Base-by-base conservation (phyloP, 1,140 invertebrate species). In the Ostrea edulis region DNA sequence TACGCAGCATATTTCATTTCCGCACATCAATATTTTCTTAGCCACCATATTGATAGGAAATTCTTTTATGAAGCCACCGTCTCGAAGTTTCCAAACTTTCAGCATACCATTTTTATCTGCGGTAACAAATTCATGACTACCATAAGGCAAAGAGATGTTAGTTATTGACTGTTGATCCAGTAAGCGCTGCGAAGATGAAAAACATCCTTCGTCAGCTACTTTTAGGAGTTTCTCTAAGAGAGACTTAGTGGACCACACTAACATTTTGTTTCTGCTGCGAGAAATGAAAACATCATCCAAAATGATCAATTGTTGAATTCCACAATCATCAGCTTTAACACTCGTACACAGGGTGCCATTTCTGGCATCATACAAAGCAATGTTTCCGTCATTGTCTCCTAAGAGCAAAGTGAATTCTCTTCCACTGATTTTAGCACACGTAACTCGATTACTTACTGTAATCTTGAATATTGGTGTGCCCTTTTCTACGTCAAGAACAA, bases 61-160 rank as follows among this genome's bases (percentile, higher is more conserved):
- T 17, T 85, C 86, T 14, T 84, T 52, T 51, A 54, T 9, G 0
- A 88, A 58, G 22, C 84, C 35, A 14, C 81, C 81, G 8, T 88
- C 81, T 35, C 86, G 35, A 0, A 91, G n/a, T 20, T 87, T 84
- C 92, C 92, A 93, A 11, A 92, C 82, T 17, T 83, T 82, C 4
- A 92, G 54, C 53, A 65, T 53, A 14, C 84, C 86, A 52, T 89
- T 88, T 54, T 86, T 51, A 25, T 88, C 85, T 22, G 89, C 89
- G 25, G 90, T 91, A 68, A 92, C 44, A 11, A 93, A 77, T 12
- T 90, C 35, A 35, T 88, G 8, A 4, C 89, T 87, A 77, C 90
- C 83, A 1, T 53, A 44, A 35, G 89, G 71, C 22, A 90, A 22
- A 58, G 85, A 85, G 83, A 92, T 68, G 53, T 88, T 81, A 22